Conservation (phyloP, 2,113 vertebrate genomes). For the Lethenteron camtschaticum region DNA sequence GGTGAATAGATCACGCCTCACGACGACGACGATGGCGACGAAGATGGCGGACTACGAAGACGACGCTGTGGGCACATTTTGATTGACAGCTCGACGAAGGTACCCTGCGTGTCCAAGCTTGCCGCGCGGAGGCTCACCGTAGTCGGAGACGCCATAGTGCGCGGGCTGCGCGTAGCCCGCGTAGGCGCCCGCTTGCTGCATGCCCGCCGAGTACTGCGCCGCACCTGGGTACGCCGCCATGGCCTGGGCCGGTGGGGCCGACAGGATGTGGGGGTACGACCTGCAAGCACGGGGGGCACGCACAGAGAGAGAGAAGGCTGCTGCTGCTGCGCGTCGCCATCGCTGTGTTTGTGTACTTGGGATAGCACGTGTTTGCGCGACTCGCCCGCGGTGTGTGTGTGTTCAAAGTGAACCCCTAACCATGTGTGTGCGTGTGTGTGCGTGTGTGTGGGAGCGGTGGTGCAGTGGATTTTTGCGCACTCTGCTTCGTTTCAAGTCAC, state of each 20-base stretch:
- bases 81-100: too few relatives aligned
- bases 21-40: too few relatives aligned
- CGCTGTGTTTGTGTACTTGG: not conserved
- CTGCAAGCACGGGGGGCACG: not conserved
- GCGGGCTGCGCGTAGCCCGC: constrained; percentile 1
- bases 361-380: not conserved
- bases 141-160: constrained; percentile 1
- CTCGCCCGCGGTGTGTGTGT: not conserved
- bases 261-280: constrained; percentile 1
- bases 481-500: too few relatives aligned
- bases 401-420: not conserved
- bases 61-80: too few relatives aligned
- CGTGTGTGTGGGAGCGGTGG: not conserved
- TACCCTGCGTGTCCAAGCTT: too few relatives aligned
- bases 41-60: too few relatives aligned
- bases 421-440: not conserved
- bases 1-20: too few relatives aligned
- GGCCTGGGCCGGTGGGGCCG: constrained; percentile 1
- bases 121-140: not conserved
- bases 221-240: constrained; percentile 4
- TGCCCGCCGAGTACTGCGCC: not conserved
- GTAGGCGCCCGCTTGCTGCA: constrained; percentile 3
- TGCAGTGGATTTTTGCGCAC: too few relatives aligned
- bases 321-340: not conserved
- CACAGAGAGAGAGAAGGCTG: too few relatives aligned